Evolutionary conservation across 2,888 invertebrate genomes (phyloP).

Genomic region (Xestia ashworthii): DNA sequence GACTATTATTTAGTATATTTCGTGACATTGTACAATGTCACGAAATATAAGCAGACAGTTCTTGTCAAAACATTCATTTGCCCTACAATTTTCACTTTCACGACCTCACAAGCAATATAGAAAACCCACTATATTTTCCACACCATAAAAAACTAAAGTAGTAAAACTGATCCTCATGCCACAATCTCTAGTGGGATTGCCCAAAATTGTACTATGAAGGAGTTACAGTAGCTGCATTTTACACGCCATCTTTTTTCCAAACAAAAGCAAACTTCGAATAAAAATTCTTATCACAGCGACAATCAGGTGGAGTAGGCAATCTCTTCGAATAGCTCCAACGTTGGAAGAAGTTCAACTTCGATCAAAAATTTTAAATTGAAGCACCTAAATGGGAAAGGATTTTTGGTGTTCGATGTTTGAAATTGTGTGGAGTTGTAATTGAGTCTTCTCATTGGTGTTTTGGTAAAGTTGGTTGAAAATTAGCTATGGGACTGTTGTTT

Average conservation of each 20-base stretch:
- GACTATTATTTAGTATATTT: not conserved
- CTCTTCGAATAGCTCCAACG: conserved; percentile 47
- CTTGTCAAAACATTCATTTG: not conserved
- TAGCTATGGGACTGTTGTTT: not conserved
- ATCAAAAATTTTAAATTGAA: conserved; percentile 59
- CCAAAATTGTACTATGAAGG: conserved; percentile 73
- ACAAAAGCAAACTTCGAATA: conserved; percentile 72
- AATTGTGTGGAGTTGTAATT: conserved; percentile 48
- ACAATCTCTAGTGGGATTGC: conserved; percentile 28
- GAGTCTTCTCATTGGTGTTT: conserved; percentile 40
- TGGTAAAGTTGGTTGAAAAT: conserved; percentile 8
- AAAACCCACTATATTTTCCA: conserved; percentile 21
- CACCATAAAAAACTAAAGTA: conserved; percentile 42
- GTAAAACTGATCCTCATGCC: conserved; percentile 48
- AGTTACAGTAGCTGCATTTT: conserved; percentile 75
- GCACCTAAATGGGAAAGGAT: conserved; percentile 41
- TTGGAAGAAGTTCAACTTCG: conserved; percentile 54
- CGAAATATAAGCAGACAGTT: not conserved
- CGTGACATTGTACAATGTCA: not conserved
- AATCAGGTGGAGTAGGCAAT: conserved; percentile 65
- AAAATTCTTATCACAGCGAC: conserved; percentile 77
- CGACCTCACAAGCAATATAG: conserved; percentile 11
- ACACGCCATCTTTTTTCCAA: conserved; percentile 73
- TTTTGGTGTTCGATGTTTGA: conserved; percentile 50
- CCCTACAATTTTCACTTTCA: conserved; percentile 14